phyloP scores from a whole-genome alignment of 2,888 invertebrate species.

The Ectobius pallidus region DNA sequence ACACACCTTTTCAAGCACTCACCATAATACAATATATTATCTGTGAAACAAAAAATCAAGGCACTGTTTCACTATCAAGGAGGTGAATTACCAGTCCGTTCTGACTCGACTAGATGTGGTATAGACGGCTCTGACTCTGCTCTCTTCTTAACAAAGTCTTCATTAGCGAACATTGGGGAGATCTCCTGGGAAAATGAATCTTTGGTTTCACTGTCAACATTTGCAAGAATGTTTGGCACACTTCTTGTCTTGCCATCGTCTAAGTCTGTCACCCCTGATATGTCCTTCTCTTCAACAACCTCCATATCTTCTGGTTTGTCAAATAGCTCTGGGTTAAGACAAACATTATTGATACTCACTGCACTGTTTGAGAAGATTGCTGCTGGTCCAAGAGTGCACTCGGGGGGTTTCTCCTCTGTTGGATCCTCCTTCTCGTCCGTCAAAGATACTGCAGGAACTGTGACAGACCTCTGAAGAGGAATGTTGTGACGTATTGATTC shows the following conservation, averaged over 20 bases:
- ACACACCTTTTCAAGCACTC: background rate
- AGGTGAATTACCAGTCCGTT: constrained; percentile 10
- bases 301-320: constrained; percentile 55
- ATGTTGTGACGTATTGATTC: background rate
- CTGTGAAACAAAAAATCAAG: background rate
- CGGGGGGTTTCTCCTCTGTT: constrained; percentile 26
- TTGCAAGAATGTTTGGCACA: constrained; percentile 65
- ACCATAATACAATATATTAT: background rate
- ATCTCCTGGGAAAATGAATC: constrained; percentile 30
- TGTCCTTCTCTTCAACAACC: constrained; percentile 47
- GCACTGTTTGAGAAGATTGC: constrained; percentile 88
- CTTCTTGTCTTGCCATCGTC: constrained; percentile 62
- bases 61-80: constrained; percentile 13
- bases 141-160: constrained; percentile 57
- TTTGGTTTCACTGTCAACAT: constrained; percentile 47
- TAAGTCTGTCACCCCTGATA: background rate
- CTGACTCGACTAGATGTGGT: constrained; percentile 58
- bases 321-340: constrained; percentile 76
- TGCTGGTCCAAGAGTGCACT: constrained; percentile 68
- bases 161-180: constrained; percentile 14
- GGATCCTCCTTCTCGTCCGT: constrained; percentile 46
- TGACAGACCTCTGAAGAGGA: constrained; percentile 40
- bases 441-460: constrained; percentile 42
- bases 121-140: constrained; percentile 71
- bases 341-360: constrained; percentile 72